These are phyloP conservation scores for Melipona quadrifasciata DNA, from an alignment of 1,140 invertebrate genomes.

Conservation along the genomic window DNA sequence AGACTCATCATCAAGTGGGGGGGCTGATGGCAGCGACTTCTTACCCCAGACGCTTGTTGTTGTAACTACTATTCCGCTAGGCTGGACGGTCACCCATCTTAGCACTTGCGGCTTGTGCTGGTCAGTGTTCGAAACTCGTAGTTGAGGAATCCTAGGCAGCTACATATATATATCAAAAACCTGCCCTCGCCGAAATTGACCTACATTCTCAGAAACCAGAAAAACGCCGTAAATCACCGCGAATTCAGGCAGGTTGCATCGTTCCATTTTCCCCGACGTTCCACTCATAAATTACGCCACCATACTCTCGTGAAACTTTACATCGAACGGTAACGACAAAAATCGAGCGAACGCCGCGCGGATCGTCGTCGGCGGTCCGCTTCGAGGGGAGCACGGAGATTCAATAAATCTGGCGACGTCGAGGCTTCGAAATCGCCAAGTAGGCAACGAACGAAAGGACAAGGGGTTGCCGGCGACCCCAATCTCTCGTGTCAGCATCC, in stretches of 20 bases:
- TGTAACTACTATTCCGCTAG: too few species aligned
- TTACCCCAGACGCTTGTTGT: too few species aligned
- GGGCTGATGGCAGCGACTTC: too few species aligned
- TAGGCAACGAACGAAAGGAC: background rate
- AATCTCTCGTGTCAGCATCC: slow-evolving; percentile 68
- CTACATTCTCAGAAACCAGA: background rate
- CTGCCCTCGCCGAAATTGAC: background rate
- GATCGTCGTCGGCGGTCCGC: background rate
- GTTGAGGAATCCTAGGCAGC: too few species aligned
- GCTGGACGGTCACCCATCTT: too few species aligned
- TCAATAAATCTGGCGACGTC: slow-evolving; percentile 17
- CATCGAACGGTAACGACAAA: background rate
- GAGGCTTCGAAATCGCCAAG: slow-evolving; percentile 21
- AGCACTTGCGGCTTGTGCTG: too few species aligned
- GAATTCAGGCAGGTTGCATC: background rate
- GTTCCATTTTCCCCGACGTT: background rate
- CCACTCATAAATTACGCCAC: background rate
- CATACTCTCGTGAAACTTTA: background rate
- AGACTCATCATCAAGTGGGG: too few species aligned
- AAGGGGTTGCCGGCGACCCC: slow-evolving; percentile 41
- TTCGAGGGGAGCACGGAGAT: background rate
- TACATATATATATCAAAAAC: too few species aligned
- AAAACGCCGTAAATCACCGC: background rate
- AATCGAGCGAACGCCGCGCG: too few species aligned
- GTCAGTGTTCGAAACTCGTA: too few species aligned